phyloP scores from a whole-genome alignment of 2,113 vertebrate species.

The Lonchura striata region DNA sequence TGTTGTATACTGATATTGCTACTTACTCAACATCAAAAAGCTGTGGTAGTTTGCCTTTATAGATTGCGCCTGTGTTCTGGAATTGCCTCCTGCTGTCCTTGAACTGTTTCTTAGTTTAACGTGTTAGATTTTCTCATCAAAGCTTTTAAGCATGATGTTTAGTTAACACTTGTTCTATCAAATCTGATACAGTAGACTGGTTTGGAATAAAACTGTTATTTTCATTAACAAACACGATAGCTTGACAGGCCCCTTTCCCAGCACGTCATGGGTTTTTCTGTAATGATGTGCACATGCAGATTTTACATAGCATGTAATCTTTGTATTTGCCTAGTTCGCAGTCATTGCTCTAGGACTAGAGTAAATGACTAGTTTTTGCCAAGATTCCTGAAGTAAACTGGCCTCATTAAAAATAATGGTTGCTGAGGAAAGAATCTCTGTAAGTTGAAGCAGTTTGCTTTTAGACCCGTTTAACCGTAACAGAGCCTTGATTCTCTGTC shows the following conservation, averaged over 20 bases:
- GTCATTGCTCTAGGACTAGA: slow-evolving; percentile 63
- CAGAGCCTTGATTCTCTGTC: slow-evolving; percentile 40
- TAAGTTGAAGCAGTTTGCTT: slow-evolving; percentile 13
- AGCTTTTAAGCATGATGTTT: slow-evolving; percentile 61
- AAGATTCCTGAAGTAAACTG: slow-evolving; percentile 64
- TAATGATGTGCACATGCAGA: slow-evolving; percentile 64
- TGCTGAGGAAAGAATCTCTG: slow-evolving; percentile 28
- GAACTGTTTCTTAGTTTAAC: slow-evolving; percentile 70
- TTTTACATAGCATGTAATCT: slow-evolving; percentile 62
- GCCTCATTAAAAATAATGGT: slow-evolving; percentile 71
- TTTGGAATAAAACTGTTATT: slow-evolving; percentile 59
- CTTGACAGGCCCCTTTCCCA: slow-evolving; percentile 31
- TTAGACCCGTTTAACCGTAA: slow-evolving; percentile 32
- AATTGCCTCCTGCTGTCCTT: slow-evolving; percentile 75
- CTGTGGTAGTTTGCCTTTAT: slow-evolving; percentile 73
- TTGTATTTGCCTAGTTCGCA: slow-evolving; percentile 47
- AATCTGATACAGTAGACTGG: slow-evolving; percentile 57
- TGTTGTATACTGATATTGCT: slow-evolving; percentile 75
- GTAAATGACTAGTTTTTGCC: slow-evolving; percentile 59
- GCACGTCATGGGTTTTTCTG: background rate
- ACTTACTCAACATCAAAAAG: slow-evolving; percentile 78
- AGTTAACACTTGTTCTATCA: slow-evolving; percentile 63
- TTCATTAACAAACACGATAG: slow-evolving; percentile 43
- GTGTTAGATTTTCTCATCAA: slow-evolving; percentile 74
- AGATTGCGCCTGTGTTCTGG: slow-evolving; percentile 74